Evolutionary conservation across 1,140 invertebrate species (phyloP), one percentile per base, ranked within the genome.

Genomic region (Pseudomyrmex gracilis): DNA sequence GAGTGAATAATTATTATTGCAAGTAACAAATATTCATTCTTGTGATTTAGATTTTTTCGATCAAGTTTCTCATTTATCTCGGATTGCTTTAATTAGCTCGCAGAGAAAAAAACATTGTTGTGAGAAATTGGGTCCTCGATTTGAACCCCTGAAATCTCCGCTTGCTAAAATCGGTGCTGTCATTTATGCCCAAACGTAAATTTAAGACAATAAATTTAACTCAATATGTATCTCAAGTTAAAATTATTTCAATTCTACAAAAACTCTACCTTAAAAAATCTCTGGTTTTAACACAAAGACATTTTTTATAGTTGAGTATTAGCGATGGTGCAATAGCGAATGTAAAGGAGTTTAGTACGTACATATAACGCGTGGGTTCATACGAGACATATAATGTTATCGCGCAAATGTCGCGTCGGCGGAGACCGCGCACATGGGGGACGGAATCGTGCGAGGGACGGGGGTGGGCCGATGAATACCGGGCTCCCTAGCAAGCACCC

Each of bases 401-500:
- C 34, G 34, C 17, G 74, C 63, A 22, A 24, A 10, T 57, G 74
- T 57, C 34, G 34, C 47, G 34, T 12, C 34, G 34, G 34, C 20
- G 53, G 51, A 78, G 57, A 78, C 34, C 20, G 67, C 53, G 61
- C 34, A 20, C 2, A 34, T 34, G 34, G 34, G 34, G 47, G 10
- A 24, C 15, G 22, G 51, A 68, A 68, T 47, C 70, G 66, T 68
- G 51, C 20, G n/a, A 47, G 22, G 49, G 10, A 13, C 51, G 49
- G 64, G 49, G 10, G n/a, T 63, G 49, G 64, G 34, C 10, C 9
- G 17, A 58, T 51, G 77, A 80, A 43, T 76, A 76, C n/a, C 64
- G 51, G 3, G 49, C 51, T 64, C 53, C 47, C 57, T 55, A 24
- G 34, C 45, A 47, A 66, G 76, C 53, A 82, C 70, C 71, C 82